Evolutionary conservation across 2,797 vertebrate species (phyloP).

Genomic region (Hippoglossus hippoglossus): DNA sequence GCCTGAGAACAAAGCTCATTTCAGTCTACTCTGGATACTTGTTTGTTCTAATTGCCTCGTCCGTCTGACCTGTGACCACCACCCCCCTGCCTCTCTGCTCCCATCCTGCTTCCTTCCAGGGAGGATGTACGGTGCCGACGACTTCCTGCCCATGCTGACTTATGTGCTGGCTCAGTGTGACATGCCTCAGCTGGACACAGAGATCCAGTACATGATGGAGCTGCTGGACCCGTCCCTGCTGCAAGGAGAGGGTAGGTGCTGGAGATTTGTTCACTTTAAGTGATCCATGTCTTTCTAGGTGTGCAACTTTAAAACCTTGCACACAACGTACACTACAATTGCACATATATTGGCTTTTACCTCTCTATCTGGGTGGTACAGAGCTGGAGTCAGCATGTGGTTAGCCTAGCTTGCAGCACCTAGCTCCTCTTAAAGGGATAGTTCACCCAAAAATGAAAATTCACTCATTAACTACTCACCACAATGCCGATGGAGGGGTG

Average conservation of each 20-base stretch:
- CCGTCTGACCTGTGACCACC: conserved; percentile 9
- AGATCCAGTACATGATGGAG: conserved; percentile 99
- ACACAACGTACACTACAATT: not conserved
- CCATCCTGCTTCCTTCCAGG: conserved; percentile 77
- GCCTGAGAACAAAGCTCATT: too few species aligned
- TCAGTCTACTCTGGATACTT: not conserved
- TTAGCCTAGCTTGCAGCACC: not conserved
- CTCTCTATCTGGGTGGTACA: not conserved
- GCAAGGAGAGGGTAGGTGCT: conserved; percentile 92
- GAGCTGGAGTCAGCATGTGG: not conserved
- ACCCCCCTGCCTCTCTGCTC: conserved; percentile 19
- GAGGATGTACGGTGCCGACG: conserved; percentile 96
- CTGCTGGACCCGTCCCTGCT: conserved; percentile 93
- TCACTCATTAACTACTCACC: too few species aligned
- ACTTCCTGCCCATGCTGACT: conserved; percentile 96
- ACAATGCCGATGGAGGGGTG: too few species aligned
- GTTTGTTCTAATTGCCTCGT: not conserved
- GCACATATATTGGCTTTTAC: not conserved
- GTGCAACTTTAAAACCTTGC: not conserved
- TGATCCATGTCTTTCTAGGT: not conserved
- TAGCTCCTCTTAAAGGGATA: not conserved
- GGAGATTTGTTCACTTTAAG: not conserved
- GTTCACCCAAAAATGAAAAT: too few species aligned
- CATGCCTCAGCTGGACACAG: conserved; percentile 93
- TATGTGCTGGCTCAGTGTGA: conserved; percentile 96